Base-by-base conservation (phyloP, 2,888 invertebrate genomes). In the Drosophila kanekoi region DNA sequence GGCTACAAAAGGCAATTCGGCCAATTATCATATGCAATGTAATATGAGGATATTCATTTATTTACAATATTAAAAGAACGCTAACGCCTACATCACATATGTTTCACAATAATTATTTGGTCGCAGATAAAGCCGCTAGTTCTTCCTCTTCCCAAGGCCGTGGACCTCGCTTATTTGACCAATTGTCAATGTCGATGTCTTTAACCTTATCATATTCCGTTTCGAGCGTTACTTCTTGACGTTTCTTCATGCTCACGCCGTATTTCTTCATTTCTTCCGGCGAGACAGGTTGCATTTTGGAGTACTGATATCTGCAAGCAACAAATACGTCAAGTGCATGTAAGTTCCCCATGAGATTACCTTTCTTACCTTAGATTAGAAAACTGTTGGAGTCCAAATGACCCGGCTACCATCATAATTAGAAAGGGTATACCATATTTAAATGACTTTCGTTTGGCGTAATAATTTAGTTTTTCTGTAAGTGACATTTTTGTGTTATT, bases 91-190 rank as follows among this genome's bases (percentile, higher is more conserved):
- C 18, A 48, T 53, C 59, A 67, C 44, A 62, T 35, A 20, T 14
- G 37, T 37, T 41, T 11, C 13, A 38, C 4, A 44, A 8, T 53
- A 76, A 82, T 28, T 73, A 67, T 28, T 70, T 84, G 11, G 72
- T 58, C 2, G 16, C 13, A 13, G 65, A 5, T 5, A 40, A 1
- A 4, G 52, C 5, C 5, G 61, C 0, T 23, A 48, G 18, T 0
- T 45, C 73, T 23, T 72, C 72, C 73, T 94, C 94, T 89, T 98
- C 97, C 97, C 97, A 97, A 0, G 97, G 97, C 57, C 98, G 93
- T 5, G 97, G 96, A 0, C 97, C 97, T 81, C 98, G 93, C 75
- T 95, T 95, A 89, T 97, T 97, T 89, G 96, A 95, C 98, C 98
- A 98, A 80, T 95, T 94, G 74, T 97, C 95, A 77, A 96, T 94